Evolutionary conservation across 2,113 vertebrate genomes (phyloP).

Genomic region (Epinephelus moara): DNA sequence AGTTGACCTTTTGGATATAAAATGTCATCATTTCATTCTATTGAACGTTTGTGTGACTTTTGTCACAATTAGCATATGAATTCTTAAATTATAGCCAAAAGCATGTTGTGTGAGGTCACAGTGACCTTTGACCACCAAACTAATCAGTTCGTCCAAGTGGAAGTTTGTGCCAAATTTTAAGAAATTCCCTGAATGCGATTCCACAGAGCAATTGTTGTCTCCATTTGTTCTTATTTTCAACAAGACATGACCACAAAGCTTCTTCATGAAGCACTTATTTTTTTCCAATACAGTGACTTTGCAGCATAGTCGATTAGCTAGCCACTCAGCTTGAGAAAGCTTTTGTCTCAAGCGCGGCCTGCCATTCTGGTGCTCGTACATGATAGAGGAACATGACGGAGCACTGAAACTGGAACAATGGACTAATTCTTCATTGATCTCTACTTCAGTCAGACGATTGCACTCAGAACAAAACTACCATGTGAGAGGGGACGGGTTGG

Average conservation of each 20-base stretch:
- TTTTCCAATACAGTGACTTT: neutral
- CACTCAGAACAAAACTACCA: conserved; percentile 40
- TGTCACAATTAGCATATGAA: too few relatives aligned
- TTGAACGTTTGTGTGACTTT: too few relatives aligned
- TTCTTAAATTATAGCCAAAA: too few relatives aligned
- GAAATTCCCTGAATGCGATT: too few relatives aligned
- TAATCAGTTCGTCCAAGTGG: too few relatives aligned
- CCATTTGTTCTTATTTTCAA: neutral
- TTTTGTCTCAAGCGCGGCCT: neutral
- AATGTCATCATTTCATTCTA: too few relatives aligned
- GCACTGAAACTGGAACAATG: conserved; percentile 40
- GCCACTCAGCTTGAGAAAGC: neutral
- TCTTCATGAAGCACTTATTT: neutral
- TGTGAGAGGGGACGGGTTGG: conserved; percentile 5
- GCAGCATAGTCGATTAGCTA: neutral
- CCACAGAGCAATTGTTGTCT: neutral
- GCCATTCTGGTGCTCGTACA: conserved; percentile 3
- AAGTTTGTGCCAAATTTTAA: too few relatives aligned
- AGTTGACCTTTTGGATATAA: too few relatives aligned
- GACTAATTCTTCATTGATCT: conserved; percentile 48
- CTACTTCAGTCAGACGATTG: conserved; percentile 10
- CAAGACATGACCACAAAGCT: neutral
- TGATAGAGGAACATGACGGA: conserved; percentile 17
- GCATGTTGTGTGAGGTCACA: too few relatives aligned
- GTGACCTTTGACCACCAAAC: too few relatives aligned